These are phyloP conservation scores for Oxyteleia sp. DNA, from an alignment of 2,888 invertebrate genomes.

Conservation along the genomic window DNA sequence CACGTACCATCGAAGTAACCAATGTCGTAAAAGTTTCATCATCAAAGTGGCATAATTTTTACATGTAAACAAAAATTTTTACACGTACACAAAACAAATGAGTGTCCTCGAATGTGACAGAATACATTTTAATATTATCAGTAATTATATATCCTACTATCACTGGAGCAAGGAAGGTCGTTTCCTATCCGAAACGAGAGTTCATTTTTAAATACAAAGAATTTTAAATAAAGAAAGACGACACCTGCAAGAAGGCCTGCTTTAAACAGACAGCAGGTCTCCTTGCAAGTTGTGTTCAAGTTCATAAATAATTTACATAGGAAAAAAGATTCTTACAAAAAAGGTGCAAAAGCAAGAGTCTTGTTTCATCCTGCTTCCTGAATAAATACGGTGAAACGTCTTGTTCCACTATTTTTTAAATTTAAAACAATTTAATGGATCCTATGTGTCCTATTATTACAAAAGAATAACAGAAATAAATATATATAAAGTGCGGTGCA, in stretches of 20 bases:
- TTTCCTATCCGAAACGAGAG: slow-evolving; percentile 19
- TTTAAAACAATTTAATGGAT: background rate
- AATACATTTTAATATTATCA: slow-evolving; percentile 27
- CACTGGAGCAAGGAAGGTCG: slow-evolving; percentile 39
- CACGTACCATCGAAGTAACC: slow-evolving; percentile 1
- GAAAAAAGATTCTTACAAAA: background rate
- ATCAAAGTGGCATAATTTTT: too few species aligned
- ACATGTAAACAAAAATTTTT: too few species aligned
- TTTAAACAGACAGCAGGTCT: background rate
- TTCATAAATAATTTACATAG: slow-evolving; percentile 11
- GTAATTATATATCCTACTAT: slow-evolving; percentile 29
- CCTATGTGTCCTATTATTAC: background rate
- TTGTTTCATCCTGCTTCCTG: background rate
- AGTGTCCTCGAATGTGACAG: slow-evolving; percentile 4
- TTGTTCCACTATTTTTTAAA: background rate
- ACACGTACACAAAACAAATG: slow-evolving; percentile 15
- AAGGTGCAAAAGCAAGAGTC: background rate
- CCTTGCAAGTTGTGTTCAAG: background rate
- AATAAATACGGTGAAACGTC: background rate
- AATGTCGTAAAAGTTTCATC: background rate
- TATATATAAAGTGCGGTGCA: too few species aligned
- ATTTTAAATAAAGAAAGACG: background rate
- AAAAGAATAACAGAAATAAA: too few species aligned
- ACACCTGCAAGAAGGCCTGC: background rate
- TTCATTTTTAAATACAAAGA: slow-evolving; percentile 7